Conservation (phyloP, 1,140 invertebrate genomes). For the Drosophila lowei region DNA sequence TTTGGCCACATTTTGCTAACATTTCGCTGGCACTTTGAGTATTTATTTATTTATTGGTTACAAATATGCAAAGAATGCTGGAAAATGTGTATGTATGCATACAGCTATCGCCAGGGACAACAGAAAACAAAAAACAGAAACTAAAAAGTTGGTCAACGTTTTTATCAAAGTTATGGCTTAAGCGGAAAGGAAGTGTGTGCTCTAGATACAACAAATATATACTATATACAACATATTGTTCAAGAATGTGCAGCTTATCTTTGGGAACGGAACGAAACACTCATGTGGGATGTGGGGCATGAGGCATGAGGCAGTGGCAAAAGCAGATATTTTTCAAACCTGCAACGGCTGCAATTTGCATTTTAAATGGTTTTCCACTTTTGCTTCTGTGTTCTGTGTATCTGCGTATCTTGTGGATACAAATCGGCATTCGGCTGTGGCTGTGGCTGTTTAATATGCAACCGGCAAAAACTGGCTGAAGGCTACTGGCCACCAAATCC, state of each 20-base stretch:
- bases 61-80: background rate
- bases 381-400: conserved; percentile 24
- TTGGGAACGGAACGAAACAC: background rate
- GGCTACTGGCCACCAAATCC: conserved; percentile 74
- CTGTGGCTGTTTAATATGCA: conserved; percentile 60
- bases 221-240: background rate
- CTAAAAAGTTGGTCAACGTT: conserved; percentile 51
- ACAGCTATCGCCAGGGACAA: conserved; percentile 43
- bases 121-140: conserved; percentile 1
- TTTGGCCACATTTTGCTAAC: conserved; percentile 15
- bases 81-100: conserved; percentile 13
- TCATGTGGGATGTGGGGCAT: conserved; percentile 15
- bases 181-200: conserved; percentile 48
- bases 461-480: conserved; percentile 63
- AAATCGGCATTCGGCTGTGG: conserved; percentile 5
- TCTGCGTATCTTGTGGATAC: conserved; percentile 27
- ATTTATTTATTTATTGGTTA: conserved; percentile 35
- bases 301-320: conserved; percentile 9
- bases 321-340: conserved; percentile 52
- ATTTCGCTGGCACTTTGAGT: conserved; percentile 8
- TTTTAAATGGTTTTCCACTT: conserved; percentile 41
- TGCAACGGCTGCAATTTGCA: conserved; percentile 69
- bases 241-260: conserved; percentile 29
- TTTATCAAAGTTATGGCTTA: conserved; percentile 35
- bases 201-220: conserved; percentile 9